A percentile compares a stretch with the other conserved stretches of the same genome.
phyloP scores from a whole-genome alignment of 2,113 vertebrate species.

The Chiloscyllium plagiosum region DNA sequence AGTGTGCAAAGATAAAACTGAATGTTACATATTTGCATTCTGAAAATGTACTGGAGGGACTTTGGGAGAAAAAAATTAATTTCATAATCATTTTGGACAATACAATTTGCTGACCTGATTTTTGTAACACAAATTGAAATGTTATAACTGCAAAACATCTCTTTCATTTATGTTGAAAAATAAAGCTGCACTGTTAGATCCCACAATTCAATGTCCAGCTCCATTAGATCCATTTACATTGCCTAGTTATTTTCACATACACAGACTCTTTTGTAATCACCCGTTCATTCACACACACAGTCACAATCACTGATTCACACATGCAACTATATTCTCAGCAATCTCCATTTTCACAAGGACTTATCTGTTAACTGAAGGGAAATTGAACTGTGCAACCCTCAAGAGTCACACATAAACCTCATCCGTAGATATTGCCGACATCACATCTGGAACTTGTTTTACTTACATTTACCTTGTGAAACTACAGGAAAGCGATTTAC shows the following conservation, averaged over 20 bases:
- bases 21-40: not conserved
- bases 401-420: conserved; percentile 30
- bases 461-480: conserved; percentile 34
- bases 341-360: conserved; percentile 37
- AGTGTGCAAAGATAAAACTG: not conserved
- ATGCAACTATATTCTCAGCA: conserved; percentile 34
- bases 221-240: conserved; percentile 11
- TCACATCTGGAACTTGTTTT: conserved; percentile 35
- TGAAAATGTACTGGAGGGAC: conserved; percentile 8
- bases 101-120: not conserved
- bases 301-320: conserved; percentile 35
- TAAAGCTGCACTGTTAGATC: conserved; percentile 5
- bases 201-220: not conserved
- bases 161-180: conserved; percentile 25
- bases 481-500: conserved; percentile 35
- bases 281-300: conserved; percentile 28
- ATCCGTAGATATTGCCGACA: conserved; percentile 14
- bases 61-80: not conserved
- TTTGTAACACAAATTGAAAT: not conserved
- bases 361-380: conserved; percentile 30
- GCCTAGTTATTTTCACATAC: conserved; percentile 9
- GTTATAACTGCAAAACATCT: conserved; percentile 4
- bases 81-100: not conserved
- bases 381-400: conserved; percentile 27
- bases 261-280: conserved; percentile 31